These are phyloP conservation scores for Dynastes hyllus DNA, from an alignment of 2,888 invertebrate species.

Conservation along the genomic window DNA sequence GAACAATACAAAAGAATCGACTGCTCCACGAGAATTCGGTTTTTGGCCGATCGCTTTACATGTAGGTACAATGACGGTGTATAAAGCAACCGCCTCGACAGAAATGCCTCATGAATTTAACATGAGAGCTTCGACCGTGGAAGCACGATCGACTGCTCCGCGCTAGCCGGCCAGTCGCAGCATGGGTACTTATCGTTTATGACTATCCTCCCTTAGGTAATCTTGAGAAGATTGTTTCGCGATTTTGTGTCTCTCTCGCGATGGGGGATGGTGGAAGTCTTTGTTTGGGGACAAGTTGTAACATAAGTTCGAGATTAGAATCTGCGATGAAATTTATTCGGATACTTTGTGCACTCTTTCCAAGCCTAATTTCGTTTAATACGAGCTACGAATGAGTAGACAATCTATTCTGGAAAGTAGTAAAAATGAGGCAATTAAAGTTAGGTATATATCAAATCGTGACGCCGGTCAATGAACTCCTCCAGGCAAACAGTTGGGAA, in stretches of 20 bases:
- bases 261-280: background rate
- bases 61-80: conserved; percentile 17
- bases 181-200: conserved; percentile 39
- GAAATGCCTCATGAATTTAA: conserved; percentile 43
- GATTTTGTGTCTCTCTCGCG: conserved; percentile 24
- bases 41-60: conserved; percentile 34
- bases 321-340: conserved; percentile 10
- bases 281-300: background rate
- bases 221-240: conserved; percentile 43
- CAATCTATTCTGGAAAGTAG: no score
- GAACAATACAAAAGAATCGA: conserved; percentile 20
- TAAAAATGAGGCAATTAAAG: no score
- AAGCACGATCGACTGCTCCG: conserved; percentile 13
- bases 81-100: conserved; percentile 16
- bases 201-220: conserved; percentile 12
- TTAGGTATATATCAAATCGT: no score
- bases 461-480: no score
- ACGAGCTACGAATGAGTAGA: no score
- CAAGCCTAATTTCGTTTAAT: no score
- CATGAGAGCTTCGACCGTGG: conserved; percentile 26
- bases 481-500: no score
- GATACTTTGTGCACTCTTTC: no score
- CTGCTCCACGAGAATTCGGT: conserved; percentile 13
- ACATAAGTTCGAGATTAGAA: conserved; percentile 7
- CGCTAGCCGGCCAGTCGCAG: conserved; percentile 17